Base-by-base conservation (phyloP, 2,113 vertebrate genomes). In the Antechinus stuartii region DNA sequence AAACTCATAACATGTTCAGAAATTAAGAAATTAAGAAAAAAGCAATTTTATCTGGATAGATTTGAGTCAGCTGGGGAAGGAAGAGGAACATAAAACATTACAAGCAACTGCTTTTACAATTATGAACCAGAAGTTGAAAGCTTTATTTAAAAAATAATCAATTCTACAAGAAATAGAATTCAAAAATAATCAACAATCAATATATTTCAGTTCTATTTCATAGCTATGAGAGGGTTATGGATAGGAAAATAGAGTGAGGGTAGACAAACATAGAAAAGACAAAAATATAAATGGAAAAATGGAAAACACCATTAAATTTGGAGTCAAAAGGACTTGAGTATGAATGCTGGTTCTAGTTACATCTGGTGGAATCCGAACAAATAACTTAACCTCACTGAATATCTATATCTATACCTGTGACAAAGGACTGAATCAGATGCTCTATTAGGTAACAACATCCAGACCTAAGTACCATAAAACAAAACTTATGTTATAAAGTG, bases 111-210 rank as follows among this genome's bases (percentile, higher is more conserved):
- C 14, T 6, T 84, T 84, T 42, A 42, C 42, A 84, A 42, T 84
- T 84, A 84, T 23, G 19, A 42, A 84, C 6, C 35, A 84, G 35
- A 19, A 84, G 42, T 42, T 42, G 57, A 94, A 8, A 95, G 95
- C 93, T 92, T 95, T 93, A 94, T 91, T 91, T 30, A 96, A 93
- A 89, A 96, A 97, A 94, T 91, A 96, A 96, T 90, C 46, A 89
- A 93, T 24, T 1, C 76, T 89, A 94, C 91, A 92, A 91, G 93
- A 94, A 96, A 97, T 4, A 96, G 10, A 56, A 2, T 57, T 57
- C 2, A 57, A 57, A 57, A 27, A 57, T 57, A 30, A 30, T 30
- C 26, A 61, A 61, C 27, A 61, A 57, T 57, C 26, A 57, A 61
- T 30, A 76, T 76, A 76, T 76, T n/a, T n/a, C 30, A 76, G 35